Evolutionary conservation across 2,797 vertebrate genomes (phyloP), one percentile per base, ranked within the genome.

Genomic region (Notamacropus eugenii): DNA sequence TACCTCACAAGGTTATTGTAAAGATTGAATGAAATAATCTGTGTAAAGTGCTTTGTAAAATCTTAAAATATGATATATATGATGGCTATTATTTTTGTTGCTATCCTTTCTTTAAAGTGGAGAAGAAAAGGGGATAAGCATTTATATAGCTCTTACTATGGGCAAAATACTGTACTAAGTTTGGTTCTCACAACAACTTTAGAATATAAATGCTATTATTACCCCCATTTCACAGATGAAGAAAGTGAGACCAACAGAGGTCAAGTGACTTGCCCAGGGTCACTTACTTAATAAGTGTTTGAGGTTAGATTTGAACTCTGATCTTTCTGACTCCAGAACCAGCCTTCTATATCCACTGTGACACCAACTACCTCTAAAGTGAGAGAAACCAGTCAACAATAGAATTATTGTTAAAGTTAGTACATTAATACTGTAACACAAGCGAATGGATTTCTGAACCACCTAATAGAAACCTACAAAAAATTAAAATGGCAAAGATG

Each of bases 401-500:
- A 46, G 96, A 96, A 31, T 98, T 97, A 27, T 90, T 91, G 97
- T 95, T n/a, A 50, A 91, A 95, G 16, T 54, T 96, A 92, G 59
- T 74, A 19, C 0, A 55, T 96, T 93, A 52, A 54, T 95, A 91
- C 91, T 93, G n/a, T 55, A 95, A 74, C 93, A 91, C 90, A 59
- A 95, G 56, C 24, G 96, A 96, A 5, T 54, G 59, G 56, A 29
- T 93, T 97, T 96, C 92, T 94, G 95, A 59, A 97, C 92, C 29
- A 28, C 24, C 62, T 92, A 91, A 57, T 54, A 87, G 91, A 97
- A 87, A 50, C 40, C 24, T 87, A 87, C 40, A 50, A 50, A 82
- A 96, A 96, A 93, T 93, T 91, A 97, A 98, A 95, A 90, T 52
- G 97, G 87, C 90, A 94, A 93, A 94, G 95, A 90, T 67, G 52